Evolutionary conservation across 92 coral and sea anemone species (phyloP).

Genomic region (Paramuricea clavata): DNA sequence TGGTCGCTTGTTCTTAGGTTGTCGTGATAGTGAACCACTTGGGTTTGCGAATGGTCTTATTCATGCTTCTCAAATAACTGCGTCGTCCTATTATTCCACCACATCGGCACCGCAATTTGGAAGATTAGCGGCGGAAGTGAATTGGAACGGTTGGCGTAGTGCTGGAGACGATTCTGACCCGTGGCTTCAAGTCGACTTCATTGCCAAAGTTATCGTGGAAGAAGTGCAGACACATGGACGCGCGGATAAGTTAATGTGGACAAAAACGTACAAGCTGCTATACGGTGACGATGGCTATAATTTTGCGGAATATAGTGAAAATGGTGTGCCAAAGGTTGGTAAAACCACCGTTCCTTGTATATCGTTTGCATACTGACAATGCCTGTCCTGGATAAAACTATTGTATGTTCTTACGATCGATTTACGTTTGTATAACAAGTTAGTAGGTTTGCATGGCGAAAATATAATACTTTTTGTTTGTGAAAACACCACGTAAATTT

Average conservation of each 20-base stretch:
- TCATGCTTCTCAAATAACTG: background rate
- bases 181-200: background rate
- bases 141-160: background rate
- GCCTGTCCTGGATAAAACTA: too few relatives aligned
- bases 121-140: too few relatives aligned
- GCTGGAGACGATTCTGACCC: background rate
- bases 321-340: background rate
- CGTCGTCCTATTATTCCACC: background rate
- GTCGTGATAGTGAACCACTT: background rate
- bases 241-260: background rate
- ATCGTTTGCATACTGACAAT: too few relatives aligned
- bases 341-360: background rate
- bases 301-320: background rate
- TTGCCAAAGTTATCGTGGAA: background rate
- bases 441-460: too few relatives aligned
- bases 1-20: background rate
- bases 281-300: background rate
- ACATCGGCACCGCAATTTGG: background rate
- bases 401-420: too few relatives aligned
- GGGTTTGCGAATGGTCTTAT: background rate
- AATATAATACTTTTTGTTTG: too few relatives aligned
- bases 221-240: background rate
- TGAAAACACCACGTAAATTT: too few relatives aligned
- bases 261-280: background rate
- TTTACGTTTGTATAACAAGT: too few relatives aligned